These are phyloP conservation scores for Bombus pascuorum DNA, from an alignment of 1,140 invertebrate genomes.

Conservation along the genomic window DNA sequence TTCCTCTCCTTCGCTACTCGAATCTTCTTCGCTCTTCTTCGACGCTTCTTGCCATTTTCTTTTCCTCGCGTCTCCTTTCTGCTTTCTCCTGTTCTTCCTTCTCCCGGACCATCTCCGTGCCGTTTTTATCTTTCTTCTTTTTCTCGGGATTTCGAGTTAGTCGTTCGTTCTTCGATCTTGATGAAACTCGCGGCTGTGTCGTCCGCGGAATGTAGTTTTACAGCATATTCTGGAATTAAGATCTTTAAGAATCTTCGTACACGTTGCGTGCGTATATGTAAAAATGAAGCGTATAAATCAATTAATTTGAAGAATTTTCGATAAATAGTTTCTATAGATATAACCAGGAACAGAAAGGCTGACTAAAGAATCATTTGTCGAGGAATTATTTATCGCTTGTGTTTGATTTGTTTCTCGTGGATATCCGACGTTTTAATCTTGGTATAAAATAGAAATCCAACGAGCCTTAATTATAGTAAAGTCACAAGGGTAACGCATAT, in stretches of 20 bases:
- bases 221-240: not conserved
- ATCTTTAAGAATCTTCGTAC: not conserved
- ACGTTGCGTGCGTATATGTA: not conserved
- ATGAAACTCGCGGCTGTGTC: not conserved
- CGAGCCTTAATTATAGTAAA: slow-evolving; percentile 18
- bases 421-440: not conserved
- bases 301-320: not conserved
- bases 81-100: slow-evolving; percentile 32
- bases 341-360: not conserved
- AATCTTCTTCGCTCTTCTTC: not conserved
- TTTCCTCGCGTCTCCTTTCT: slow-evolving; percentile 28
- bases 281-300: not conserved
- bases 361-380: too few relatives aligned
- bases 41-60: slow-evolving; percentile 35
- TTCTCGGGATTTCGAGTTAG: not conserved
- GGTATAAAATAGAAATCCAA: not conserved
- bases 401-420: not conserved
- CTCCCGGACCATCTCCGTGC: slow-evolving; percentile 19
- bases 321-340: not conserved
- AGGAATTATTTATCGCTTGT: not conserved
- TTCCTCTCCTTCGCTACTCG: slow-evolving; percentile 40
- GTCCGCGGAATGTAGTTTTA: slow-evolving; percentile 25
- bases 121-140: slow-evolving; percentile 34
- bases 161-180: slow-evolving; percentile 16
- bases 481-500: slow-evolving; percentile 23